Conservation (phyloP, 2,888 invertebrate genomes). For the Seira sanloemensis region DNA sequence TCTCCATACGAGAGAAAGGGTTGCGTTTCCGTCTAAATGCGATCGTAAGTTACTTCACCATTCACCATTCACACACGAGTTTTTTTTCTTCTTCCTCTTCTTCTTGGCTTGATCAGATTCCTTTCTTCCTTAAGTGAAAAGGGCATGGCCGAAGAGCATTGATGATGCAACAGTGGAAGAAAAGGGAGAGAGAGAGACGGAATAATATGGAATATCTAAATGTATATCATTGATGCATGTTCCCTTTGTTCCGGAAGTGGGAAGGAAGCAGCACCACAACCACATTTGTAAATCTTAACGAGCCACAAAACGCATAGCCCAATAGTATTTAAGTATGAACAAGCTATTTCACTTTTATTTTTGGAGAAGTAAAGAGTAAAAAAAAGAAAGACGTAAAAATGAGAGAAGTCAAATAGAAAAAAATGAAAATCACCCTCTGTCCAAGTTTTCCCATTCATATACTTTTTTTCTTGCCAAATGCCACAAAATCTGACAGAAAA, state of each 20-base stretch:
- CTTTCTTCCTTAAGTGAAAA: slow-evolving; percentile 21
- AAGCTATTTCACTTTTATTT: slow-evolving; percentile 15
- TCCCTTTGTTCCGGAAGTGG: slow-evolving; percentile 55
- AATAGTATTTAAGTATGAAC: slow-evolving; percentile 38
- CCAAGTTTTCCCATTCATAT: slow-evolving; percentile 69
- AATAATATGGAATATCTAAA: slow-evolving; percentile 59
- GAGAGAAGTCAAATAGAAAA: slow-evolving; percentile 42
- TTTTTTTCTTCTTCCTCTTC: slow-evolving; percentile 54
- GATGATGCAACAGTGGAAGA: slow-evolving; percentile 19
- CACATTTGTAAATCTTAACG: slow-evolving; percentile 37
- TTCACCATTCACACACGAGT: too few species aligned
- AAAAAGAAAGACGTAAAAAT: slow-evolving; percentile 38
- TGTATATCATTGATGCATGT: background rate
- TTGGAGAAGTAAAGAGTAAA: background rate
- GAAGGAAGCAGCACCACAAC: slow-evolving; percentile 63
- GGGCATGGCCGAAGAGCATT: slow-evolving; percentile 17
- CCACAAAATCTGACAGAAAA: slow-evolving; percentile 66
- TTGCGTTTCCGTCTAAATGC: slow-evolving; percentile 17
- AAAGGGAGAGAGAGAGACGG: slow-evolving; percentile 9
- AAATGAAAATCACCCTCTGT: slow-evolving; percentile 68
- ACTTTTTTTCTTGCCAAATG: slow-evolving; percentile 54
- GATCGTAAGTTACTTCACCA: slow-evolving; percentile 48
- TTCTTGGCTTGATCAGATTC: slow-evolving; percentile 52
- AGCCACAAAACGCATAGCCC: slow-evolving; percentile 11
- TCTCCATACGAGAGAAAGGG: slow-evolving; percentile 54